phyloP scores from a whole-genome alignment of 37 sponge, comb jelly and placozoan genomes.

The Aplysina aerophoba region DNA sequence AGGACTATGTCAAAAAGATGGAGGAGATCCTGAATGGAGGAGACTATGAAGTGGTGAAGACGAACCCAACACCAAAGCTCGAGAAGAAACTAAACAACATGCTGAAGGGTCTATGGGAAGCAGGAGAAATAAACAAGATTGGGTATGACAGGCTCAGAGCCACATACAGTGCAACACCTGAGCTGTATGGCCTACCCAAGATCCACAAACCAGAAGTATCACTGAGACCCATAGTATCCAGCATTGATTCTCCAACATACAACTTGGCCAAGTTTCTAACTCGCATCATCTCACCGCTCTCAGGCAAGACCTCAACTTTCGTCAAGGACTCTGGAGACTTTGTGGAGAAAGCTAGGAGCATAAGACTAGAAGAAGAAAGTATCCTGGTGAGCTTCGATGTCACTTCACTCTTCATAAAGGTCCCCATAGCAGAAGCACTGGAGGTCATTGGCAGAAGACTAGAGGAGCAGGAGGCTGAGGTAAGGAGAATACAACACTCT shows the following conservation, averaged over 20 bases:
- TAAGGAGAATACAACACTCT: too few relatives aligned
- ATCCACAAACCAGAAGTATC: neutral
- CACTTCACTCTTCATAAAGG: conserved; percentile 4
- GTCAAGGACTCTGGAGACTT: conserved; percentile 31
- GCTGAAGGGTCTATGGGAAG: neutral
- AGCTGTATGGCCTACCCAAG: conserved; percentile 27
- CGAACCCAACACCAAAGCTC: conserved; percentile 1
- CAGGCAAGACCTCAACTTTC: conserved; percentile 11
- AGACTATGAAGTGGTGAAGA: neutral
- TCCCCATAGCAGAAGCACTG: conserved; percentile 19
- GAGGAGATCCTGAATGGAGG: neutral
- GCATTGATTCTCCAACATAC: conserved; percentile 5
- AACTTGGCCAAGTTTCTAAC: neutral
- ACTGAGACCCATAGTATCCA: conserved; percentile 16
- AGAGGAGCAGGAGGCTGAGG: too few relatives aligned
- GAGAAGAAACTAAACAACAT: neutral
- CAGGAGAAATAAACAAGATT: conserved; percentile 9
- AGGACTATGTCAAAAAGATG: conserved; percentile 21
- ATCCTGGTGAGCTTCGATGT: conserved; percentile 22
- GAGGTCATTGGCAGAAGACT: neutral
- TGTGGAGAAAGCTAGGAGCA: neutral
- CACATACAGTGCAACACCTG: conserved; percentile 10
- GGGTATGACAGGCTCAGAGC: neutral
- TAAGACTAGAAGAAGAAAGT: neutral
- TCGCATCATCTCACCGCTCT: neutral